Evolutionary conservation across 2,113 vertebrate genomes (phyloP), one percentile per base, ranked within the genome.

Genomic region (Penelope pileata): DNA sequence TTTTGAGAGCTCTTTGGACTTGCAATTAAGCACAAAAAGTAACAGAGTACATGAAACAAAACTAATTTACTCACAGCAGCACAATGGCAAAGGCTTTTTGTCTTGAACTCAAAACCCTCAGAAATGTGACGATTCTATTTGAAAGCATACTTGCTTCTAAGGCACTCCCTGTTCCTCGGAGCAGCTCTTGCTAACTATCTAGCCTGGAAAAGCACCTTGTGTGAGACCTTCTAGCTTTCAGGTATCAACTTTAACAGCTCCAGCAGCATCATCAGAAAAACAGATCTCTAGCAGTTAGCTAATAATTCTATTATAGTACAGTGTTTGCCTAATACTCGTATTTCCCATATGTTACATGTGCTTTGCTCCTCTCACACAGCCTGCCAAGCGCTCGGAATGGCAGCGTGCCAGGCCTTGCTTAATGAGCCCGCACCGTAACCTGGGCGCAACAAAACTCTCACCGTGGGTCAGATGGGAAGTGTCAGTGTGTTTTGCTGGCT

Each of bases 41-140:
- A 94, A 83, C 12, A 91, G 54, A 86, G 62, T 32, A 82, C 42
- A 77, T 47, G 51, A 88, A 91, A 90, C 9, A 90, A 78, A 81
- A 47, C 8, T 1, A 59, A 54, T 48, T 76, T 74, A 80, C 68
- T 40, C 79, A 43, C 11, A 76, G 77, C 40, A 93, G 64, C 60
- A 84, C 16, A 60, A 66, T n/a, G 12, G 14, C 51, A 85, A 85
- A 83, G 12, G 45, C 15, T 90, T 83, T n/a, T 76, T 68, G 27
- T 38, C 30, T 4, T 83, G 83, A 89, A 58, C 50, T 84, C 59
- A 48, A 60, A 59, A 84, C n/a, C 15, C 12, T 80, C n/a, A 40
- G 70, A 77, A 94, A 66, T 86, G 23, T 73, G 72, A 86, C 78
- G 59, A 90, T 68, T 16, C 10, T 58, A 6, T 85, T 93, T 93